These are phyloP conservation scores for Drosophila guanche DNA, from an alignment of 1,140 invertebrate species.

Conservation along the genomic window DNA sequence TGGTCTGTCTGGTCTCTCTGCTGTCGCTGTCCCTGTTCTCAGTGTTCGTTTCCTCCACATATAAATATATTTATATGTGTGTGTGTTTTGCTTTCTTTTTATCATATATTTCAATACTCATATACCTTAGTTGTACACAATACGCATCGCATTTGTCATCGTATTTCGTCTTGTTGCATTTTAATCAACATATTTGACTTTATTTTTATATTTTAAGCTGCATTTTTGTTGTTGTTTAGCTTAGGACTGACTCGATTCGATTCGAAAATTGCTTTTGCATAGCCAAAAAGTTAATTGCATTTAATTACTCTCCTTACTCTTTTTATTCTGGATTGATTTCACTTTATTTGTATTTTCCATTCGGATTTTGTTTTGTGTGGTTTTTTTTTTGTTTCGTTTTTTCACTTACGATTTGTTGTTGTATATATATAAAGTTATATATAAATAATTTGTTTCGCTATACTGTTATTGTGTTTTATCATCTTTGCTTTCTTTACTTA, in stretches of 20 bases:
- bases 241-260: no score
- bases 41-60: background rate
- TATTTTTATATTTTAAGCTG: no score
- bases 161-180: background rate
- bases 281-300: no score
- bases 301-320: slow-evolving; percentile 8
- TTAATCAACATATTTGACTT: no score
- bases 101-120: slow-evolving; percentile 66
- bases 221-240: no score
- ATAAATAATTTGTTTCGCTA: slow-evolving; percentile 51
- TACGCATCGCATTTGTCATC: slow-evolving; percentile 53
- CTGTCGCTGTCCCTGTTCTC: no score
- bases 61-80: background rate
- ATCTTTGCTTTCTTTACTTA: slow-evolving; percentile 40
- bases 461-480: slow-evolving; percentile 47
- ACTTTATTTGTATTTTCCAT: slow-evolving; percentile 13
- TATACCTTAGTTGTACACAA: slow-evolving; percentile 65
- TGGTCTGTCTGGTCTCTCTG: no score
- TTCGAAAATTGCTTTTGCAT: no score
- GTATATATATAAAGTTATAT: slow-evolving; percentile 43
- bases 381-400: slow-evolving; percentile 23
- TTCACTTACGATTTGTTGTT: slow-evolving; percentile 25
- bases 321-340: slow-evolving; percentile 6
- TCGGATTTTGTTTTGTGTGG: slow-evolving; percentile 10
- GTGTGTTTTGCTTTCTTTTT: slow-evolving; percentile 27